Conservation (phyloP, 1,140 invertebrate species). For the Sitodiplosis mosellana region DNA sequence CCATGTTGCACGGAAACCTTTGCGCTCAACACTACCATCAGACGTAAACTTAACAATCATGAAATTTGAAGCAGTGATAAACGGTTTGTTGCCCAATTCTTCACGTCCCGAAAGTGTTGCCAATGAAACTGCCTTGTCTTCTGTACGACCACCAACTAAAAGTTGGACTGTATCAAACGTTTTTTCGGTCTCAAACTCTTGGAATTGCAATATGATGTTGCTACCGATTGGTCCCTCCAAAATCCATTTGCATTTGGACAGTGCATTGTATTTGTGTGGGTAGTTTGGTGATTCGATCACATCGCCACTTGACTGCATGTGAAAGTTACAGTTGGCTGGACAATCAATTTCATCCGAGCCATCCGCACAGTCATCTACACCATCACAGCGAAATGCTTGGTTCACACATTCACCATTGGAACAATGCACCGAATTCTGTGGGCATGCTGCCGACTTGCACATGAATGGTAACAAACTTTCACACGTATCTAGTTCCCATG, state of each 20-base stretch:
- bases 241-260: slow-evolving; percentile 92
- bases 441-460: slow-evolving; percentile 81
- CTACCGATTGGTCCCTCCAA: slow-evolving; percentile 89
- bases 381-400: slow-evolving; percentile 74
- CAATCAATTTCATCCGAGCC: slow-evolving; percentile 83
- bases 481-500: slow-evolving; percentile 84
- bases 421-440: slow-evolving; percentile 75
- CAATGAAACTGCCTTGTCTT: slow-evolving; percentile 80
- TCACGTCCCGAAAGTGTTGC: slow-evolving; percentile 81
- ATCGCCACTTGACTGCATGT: slow-evolving; percentile 86
- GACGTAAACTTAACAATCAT: slow-evolving; percentile 96
- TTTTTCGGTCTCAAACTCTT: slow-evolving; percentile 93
- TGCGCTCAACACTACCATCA: slow-evolving; percentile 81
- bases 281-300: slow-evolving; percentile 88
- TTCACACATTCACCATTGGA: slow-evolving; percentile 85
- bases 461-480: slow-evolving; percentile 87
- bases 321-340: slow-evolving; percentile 69
- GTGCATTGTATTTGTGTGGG: slow-evolving; percentile 75
- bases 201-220: slow-evolving; percentile 83
- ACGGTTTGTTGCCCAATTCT: slow-evolving; percentile 62
- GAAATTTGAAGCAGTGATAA: slow-evolving; percentile 89
- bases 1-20: slow-evolving; percentile 85
- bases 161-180: slow-evolving; percentile 92
- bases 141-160: slow-evolving; percentile 81
- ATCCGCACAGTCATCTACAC: slow-evolving; percentile 84